Evolutionary conservation across 1,140 invertebrate genomes (phyloP), one percentile per base, ranked within the genome.

Genomic region (Drosophila eugracilis): DNA sequence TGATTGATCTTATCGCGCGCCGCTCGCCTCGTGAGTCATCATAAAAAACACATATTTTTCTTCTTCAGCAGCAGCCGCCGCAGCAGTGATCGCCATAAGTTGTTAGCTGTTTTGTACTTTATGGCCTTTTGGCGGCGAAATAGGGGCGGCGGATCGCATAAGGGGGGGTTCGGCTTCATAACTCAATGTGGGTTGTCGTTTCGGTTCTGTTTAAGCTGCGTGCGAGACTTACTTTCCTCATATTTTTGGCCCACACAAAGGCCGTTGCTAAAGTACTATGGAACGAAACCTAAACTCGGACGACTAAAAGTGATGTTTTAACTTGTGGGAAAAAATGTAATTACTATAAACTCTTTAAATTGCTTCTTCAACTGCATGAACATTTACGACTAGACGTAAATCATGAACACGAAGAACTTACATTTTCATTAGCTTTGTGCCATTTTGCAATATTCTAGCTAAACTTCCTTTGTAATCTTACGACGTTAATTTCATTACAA

Each of bases 71-170:
- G 59, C 65, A 74, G 59, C 71, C 39, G 73, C 70, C 48, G 76
- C 77, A 65, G 75, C 54, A 48, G 71, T 50, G 55, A 78, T 77
- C 67, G 65, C 73, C 71, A 70, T 75, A 83, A 81, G 79, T 84
- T 84, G 79, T 84, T 83, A 79, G 80, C 76, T 85, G 80, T 67
- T 85, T 78, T 75, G 75, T 85, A 79, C 71, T 84, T 84, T 84
- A 84, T 86, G 81, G 76, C 60, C 52, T 72, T 72, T 59, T 54
- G 57, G 69, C 34, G 49, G 54, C 17, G 28, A 62, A 73, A 73
- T 60, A 73, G 70, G 32, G 58, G 70, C 32, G 30, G 22, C 15
- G 14, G 32, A 14, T 14, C 14, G 12, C 54, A 32, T 17, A 28
- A 37, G 14, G 36, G 48, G 14, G 15, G 48, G 63, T 62, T 67